Percentiles rank a stretch among this genome's conserved stretches.
phyloP scores from a whole-genome alignment of 2,113 vertebrate genomes.

The Melanostigma gelatinosum region DNA sequence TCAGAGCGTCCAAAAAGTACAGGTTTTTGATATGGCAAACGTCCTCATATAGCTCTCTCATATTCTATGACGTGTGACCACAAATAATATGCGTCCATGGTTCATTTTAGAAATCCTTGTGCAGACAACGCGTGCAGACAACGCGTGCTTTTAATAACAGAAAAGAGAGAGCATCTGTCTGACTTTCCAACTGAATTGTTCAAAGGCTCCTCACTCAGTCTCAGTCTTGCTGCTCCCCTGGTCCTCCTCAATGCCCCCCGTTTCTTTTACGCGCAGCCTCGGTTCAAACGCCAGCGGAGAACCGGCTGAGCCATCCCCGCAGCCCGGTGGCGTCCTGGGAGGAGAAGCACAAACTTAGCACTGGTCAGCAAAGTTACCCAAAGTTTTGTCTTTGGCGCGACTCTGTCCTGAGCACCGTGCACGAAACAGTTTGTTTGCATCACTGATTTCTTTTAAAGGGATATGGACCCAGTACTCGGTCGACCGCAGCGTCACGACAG shows the following conservation, averaged over 20 bases:
- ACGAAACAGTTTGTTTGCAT: conserved; percentile 79
- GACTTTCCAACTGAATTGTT: conserved; percentile 29
- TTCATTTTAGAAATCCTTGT: conserved; percentile 23
- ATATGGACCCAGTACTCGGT: conserved; percentile 76
- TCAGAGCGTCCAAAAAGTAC: not conserved
- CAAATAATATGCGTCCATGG: conserved; percentile 20
- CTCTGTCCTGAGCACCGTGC: conserved; percentile 68
- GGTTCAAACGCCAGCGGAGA: conserved; percentile 34
- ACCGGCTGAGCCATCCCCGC: conserved; percentile 10
- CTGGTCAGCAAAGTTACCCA: conserved; percentile 75
- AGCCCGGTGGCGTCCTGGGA: conserved; percentile 36
- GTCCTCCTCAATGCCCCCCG: conserved; percentile 35
- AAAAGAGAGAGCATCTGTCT: conserved; percentile 15
- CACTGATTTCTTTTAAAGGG: conserved; percentile 81
- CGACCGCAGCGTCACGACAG: conserved; percentile 76
- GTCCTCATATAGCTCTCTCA: not conserved
- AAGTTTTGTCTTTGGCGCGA: conserved; percentile 83
- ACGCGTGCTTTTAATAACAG: conserved; percentile 1
- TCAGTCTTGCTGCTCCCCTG: conserved; percentile 43
- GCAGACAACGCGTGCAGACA: conserved; percentile 28
- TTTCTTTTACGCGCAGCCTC: conserved; percentile 41
- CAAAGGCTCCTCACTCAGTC: conserved; percentile 61
- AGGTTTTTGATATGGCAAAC: not conserved
- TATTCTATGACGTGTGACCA: not conserved
- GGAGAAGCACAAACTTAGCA: conserved; percentile 51